Base-by-base conservation (phyloP, 37 sponge, comb jelly and placozoan species). In the Mnemiopsis leidyi region DNA sequence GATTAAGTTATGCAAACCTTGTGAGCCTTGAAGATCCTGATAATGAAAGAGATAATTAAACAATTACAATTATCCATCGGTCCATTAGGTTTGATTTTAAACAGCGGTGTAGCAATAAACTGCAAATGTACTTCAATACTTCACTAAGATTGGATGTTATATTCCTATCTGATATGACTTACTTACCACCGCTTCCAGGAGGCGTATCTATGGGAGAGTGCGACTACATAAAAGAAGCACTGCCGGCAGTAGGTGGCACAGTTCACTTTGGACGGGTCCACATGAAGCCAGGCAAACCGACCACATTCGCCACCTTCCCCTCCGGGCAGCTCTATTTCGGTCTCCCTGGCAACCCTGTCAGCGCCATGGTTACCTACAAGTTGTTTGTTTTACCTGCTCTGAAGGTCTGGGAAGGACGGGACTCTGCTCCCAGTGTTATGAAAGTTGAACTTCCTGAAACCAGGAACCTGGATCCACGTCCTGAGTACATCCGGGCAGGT, bases 201-300 rank as follows among this genome's bases (percentile, higher is more conserved):
- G 99, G 99, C 16, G 98, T 99, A 39, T 99, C 99, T 23, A 99
- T 99, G 99, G 99, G 99, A 77, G 98, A 99, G 68, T 37, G 95
- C 94, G 99, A 99, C 38, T 92, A 95, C 20, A 48, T 99, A 77
- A 99, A 99, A 68, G 95, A 97, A 25, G 95, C 96, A 16, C 68
- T 99, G 69, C 94, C 94, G 37, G 92, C 93, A 13, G 92, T 99
- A 68, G 93, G 93, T 30, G 97, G 94, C 25, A 82, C 33, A 36
- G 93, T 99, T 36, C 98, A 96, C 69, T 99, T 99, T 95, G 99
- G 99, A 36, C 71, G 97, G 75, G 97, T 97, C 35, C 93, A 96
- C 75, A 95, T 99, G 96, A 99, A 97, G 29, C 99, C 99, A 69
- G 99, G 99, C 0, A 99, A 99, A 92, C 99, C 99, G 26, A 97